phyloP scores from a whole-genome alignment of 1,140 invertebrate genomes.

The Nephotettix cincticeps region DNA sequence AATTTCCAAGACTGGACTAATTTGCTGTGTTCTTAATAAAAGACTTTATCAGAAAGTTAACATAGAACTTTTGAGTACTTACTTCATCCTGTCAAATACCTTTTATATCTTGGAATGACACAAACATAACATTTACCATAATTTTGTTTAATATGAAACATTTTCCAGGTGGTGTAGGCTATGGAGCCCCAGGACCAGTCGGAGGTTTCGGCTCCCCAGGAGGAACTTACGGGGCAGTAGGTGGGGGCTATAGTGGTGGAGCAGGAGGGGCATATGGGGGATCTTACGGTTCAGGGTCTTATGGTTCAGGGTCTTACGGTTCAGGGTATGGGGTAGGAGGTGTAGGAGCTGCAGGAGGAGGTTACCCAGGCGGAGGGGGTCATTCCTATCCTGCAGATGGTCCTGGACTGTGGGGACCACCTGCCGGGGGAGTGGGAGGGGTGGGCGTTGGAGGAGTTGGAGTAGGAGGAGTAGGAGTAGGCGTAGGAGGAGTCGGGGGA shows the following conservation, averaged over 20 bases:
- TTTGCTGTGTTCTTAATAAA: too few relatives aligned
- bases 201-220: conserved; percentile 1
- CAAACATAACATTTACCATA: too few relatives aligned
- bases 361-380: conserved; percentile 35
- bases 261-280: not conserved
- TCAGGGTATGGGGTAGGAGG: not conserved
- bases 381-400: conserved; percentile 46
- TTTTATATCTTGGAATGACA: not conserved
- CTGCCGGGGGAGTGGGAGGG: conserved; percentile 33
- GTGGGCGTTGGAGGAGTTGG: conserved; percentile 45
- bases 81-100: too few relatives aligned
- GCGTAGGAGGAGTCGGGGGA: conserved; percentile 40
- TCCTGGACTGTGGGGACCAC: conserved; percentile 44
- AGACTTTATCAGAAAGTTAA: too few relatives aligned
- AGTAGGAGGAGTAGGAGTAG: conserved; percentile 28
- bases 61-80: too few relatives aligned
- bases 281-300: not conserved
- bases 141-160: not conserved
- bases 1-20: too few relatives aligned
- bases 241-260: not conserved
- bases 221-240: conserved; percentile 30
- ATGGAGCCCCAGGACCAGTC: not conserved
- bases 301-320: not conserved
- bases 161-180: conserved; percentile 15
- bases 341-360: conserved; percentile 31